Base-by-base conservation (phyloP, 2,113 vertebrate genomes). In the Phyllostomus discolor region DNA sequence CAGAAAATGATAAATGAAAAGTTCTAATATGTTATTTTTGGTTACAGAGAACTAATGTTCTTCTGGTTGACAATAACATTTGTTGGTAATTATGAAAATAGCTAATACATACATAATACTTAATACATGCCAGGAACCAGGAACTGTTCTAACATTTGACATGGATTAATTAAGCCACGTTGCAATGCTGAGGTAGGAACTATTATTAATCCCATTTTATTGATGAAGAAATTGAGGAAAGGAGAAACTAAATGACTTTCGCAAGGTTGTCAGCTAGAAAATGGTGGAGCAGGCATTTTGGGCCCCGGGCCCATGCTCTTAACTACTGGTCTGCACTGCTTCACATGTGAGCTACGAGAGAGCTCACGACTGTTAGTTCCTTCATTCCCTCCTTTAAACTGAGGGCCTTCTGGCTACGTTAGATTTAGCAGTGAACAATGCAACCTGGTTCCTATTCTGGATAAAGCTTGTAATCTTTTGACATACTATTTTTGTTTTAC, bases 1-100 rank as follows among this genome's bases (percentile, higher is more conserved):
- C 12, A 90, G 88, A 95, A 92, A 92, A 89, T 70, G 48, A 72
- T 64, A 88, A 91, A 75, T 67, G n/a, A 95, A 28, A 95, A 66
- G 50, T 35, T 94, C 54, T 54, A 95, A 92, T 7, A 50, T 46
- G 11, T 92, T 90, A 50, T 85, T 41, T 90, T 90, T 80, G 43
- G 57, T 84, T 70, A 80, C 16, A 62, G 84, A 96, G 28, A 86
- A 83, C 41, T 14, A 62, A 38, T 54, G 72, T 33, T 95, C 83
- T 66, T 87, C 20, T 84, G 80, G 67, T 59, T 94, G 69, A 88
- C 20, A 67, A 88, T 26, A 72, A 66, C 28, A 93, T 62, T 31
- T 83, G 48, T 22, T 12, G 38, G 52, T 69, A 69, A 88, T 88
- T 95, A 88, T 17, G 33, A 86, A 91, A 88, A 67, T 2, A 80